A percentile compares a stretch with the other conserved stretches of the same genome.
Evolutionary conservation across 2,888 invertebrate species (phyloP).

Genomic region (Eupithecia tripunctaria): DNA sequence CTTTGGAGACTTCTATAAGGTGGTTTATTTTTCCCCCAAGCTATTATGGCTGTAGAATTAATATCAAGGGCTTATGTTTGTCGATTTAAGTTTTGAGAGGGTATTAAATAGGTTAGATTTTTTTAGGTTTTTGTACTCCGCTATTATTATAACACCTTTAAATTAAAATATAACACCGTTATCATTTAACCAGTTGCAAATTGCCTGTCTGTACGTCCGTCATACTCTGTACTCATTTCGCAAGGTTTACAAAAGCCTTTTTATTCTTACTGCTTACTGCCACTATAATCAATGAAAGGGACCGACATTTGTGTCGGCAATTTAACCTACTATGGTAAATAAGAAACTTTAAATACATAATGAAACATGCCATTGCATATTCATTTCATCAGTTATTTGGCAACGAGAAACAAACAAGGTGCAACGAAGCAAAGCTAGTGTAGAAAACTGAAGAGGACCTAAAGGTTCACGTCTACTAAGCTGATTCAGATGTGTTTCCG

Average conservation of each 20-base stretch:
- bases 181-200: no score
- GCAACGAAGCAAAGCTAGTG: slow-evolving; percentile 11
- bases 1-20: no score
- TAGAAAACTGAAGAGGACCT: background rate
- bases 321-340: background rate
- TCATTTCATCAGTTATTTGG: slow-evolving; percentile 12
- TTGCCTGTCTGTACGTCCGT: background rate
- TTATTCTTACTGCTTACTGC: background rate
- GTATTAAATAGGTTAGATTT: background rate
- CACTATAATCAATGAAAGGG: background rate
- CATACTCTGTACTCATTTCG: background rate
- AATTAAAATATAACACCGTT: background rate
- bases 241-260: background rate
- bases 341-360: slow-evolving; percentile 2
- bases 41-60: slow-evolving; percentile 17
- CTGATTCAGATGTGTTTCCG: background rate
- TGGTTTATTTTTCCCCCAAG: slow-evolving; percentile 18
- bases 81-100: background rate
- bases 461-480: background rate
- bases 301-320: background rate
- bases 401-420: slow-evolving; percentile 10
- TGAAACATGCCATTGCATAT: slow-evolving; percentile 9
- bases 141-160: no score
- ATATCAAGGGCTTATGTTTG: slow-evolving; percentile 9
- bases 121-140: background rate